Evolutionary conservation across 30 jellyfish, hydroid and myxozoan species (phyloP).

Genomic region (Calvadosia cruxmelitensis): DNA sequence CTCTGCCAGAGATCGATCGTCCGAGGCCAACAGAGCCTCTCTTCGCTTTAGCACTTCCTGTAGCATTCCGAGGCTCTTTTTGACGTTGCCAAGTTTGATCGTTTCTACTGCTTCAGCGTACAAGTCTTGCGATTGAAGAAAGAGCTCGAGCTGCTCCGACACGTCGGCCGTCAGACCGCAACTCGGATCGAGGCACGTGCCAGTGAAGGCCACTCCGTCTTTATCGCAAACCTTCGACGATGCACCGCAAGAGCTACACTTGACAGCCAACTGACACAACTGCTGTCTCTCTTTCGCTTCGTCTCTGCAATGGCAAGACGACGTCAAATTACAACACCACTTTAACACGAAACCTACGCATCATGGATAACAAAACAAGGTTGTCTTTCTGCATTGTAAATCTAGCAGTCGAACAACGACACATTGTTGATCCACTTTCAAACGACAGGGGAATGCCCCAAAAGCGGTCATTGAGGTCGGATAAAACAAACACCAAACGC

Average conservation of each 20-base stretch:
- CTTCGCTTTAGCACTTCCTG: slow-evolving; percentile 35
- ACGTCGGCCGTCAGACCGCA: slow-evolving; percentile 24
- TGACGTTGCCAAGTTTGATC: slow-evolving; percentile 27
- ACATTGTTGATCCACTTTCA: no score
- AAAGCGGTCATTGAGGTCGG: no score
- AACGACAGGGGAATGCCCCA: no score
- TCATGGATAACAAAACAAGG: no score
- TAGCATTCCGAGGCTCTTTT: slow-evolving; percentile 22
- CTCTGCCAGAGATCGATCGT: slow-evolving; percentile 39
- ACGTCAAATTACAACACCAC: no score
- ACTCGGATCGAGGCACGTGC: slow-evolving; percentile 20
- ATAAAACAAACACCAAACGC: no score
- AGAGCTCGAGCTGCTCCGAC: slow-evolving; percentile 17
- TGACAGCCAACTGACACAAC: slow-evolving; percentile 20
- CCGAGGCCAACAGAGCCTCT: slow-evolving; percentile 16
- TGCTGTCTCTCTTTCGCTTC: slow-evolving; percentile 54
- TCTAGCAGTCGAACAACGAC: no score
- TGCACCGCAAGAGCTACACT: slow-evolving; percentile 38
- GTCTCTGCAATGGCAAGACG: no score
- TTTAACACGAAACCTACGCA: no score
- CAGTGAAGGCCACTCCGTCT: slow-evolving; percentile 14
- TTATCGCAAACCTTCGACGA: slow-evolving; percentile 13
- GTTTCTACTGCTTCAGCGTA: slow-evolving; percentile 48
- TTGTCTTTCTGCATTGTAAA: no score
- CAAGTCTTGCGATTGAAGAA: slow-evolving; percentile 28